Evolutionary conservation across 2,113 vertebrate genomes (phyloP).

Genomic region (Pelvicachromis taeniatus): DNA sequence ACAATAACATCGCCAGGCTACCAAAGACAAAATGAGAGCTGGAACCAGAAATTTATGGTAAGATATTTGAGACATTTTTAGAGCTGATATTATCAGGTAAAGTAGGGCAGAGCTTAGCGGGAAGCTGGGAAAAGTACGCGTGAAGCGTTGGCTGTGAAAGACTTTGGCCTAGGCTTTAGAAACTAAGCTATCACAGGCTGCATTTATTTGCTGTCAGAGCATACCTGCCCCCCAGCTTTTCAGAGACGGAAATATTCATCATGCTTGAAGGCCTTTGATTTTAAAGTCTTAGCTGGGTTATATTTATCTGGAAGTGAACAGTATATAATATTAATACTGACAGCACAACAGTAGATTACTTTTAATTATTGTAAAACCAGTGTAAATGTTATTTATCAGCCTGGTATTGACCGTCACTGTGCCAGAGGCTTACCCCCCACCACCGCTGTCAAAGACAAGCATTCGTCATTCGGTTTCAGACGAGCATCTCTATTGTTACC

Average conservation of each 20-base stretch:
- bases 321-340: not conserved
- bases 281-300: not conserved
- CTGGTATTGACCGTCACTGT: not conserved
- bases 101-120: not conserved
- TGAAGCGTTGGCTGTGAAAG: not conserved
- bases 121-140: not conserved
- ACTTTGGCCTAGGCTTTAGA: not conserved
- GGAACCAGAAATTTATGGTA: not conserved
- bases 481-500: constrained; percentile 30
- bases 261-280: not conserved
- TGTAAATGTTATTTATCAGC: not conserved
- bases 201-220: not conserved
- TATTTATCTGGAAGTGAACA: not conserved
- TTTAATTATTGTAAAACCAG: not conserved
- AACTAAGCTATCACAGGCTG: not conserved
- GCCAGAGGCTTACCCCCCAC: not conserved
- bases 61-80: not conserved
- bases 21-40: not conserved
- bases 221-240: not conserved
- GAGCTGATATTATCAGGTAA: not conserved
- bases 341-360: not conserved
- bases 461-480: constrained; percentile 16
- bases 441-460: not conserved
- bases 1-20: not conserved
- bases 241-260: not conserved